These are phyloP conservation scores for Pseudomyrmex concolor DNA, from an alignment of 1,140 invertebrate genomes.

Conservation along the genomic window DNA sequence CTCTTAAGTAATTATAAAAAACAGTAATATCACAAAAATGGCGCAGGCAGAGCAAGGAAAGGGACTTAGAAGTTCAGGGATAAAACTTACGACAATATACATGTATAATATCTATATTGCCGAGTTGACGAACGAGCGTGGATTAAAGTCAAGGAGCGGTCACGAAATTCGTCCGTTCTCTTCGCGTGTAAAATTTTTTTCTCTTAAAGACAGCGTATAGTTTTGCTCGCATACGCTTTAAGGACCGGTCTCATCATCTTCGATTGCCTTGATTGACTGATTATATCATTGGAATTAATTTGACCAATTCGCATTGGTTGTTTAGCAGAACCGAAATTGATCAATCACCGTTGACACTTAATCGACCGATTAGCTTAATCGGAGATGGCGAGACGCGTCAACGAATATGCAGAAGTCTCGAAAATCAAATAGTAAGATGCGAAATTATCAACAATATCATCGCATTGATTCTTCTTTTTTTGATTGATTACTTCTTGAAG, in stretches of 20 bases:
- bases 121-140: conserved; percentile 74
- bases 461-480: not conserved
- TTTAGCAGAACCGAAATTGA: too few species aligned
- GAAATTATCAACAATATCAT: conserved; percentile 45
- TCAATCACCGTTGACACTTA: too few species aligned
- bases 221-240: not conserved
- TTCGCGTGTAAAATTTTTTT: conserved; percentile 30
- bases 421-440: conserved; percentile 11
- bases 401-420: too few species aligned
- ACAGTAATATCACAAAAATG: conserved; percentile 84
- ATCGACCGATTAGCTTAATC: too few species aligned
- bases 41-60: conserved; percentile 80
- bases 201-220: conserved; percentile 7
- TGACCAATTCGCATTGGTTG: too few species aligned
- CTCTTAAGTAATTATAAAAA: conserved; percentile 82
- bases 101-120: conserved; percentile 58
- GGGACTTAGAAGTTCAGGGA: conserved; percentile 75
- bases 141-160: conserved; percentile 77
- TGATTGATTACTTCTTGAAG: not conserved
- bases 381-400: too few species aligned
- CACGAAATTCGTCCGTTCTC: conserved; percentile 68
- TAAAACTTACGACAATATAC: conserved; percentile 71
- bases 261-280: too few species aligned
- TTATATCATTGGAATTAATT: too few species aligned
- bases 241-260: too few species aligned